These are phyloP conservation scores for Teleopsis dalmanni DNA, from an alignment of 1,140 invertebrate species.

Conservation along the genomic window DNA sequence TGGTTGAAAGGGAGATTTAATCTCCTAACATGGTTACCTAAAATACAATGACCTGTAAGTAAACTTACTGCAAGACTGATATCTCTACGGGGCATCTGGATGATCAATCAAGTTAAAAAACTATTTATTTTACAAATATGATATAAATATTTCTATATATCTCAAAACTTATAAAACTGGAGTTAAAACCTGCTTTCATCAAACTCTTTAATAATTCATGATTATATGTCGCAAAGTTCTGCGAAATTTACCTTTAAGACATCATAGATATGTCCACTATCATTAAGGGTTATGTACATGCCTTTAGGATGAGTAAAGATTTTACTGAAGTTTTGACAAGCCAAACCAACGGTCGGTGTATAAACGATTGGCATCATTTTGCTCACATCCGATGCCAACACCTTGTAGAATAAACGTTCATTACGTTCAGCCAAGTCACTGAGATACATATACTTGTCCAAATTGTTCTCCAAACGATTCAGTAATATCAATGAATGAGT, in stretches of 20 bases:
- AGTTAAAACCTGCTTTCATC: too few relatives aligned
- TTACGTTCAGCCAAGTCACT: conserved; percentile 72
- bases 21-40: too few relatives aligned
- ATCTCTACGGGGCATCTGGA: too few relatives aligned
- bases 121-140: too few relatives aligned
- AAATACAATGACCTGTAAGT: too few relatives aligned
- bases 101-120: too few relatives aligned
- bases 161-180: too few relatives aligned
- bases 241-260: conserved; percentile 54
- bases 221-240: too few relatives aligned
- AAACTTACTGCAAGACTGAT: too few relatives aligned
- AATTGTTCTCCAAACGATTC: conserved; percentile 60
- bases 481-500: conserved; percentile 63
- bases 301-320: conserved; percentile 59
- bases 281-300: conserved; percentile 94
- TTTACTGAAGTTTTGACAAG: conserved; percentile 50
- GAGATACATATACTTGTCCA: conserved; percentile 77
- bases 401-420: conserved; percentile 87
- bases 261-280: conserved; percentile 84
- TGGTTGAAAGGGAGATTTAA: too few relatives aligned
- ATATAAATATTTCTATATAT: too few relatives aligned
- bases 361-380: conserved; percentile 69
- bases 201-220: too few relatives aligned
- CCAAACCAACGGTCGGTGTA: conserved; percentile 57
- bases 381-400: conserved; percentile 80